Evolutionary conservation across 1,140 invertebrate genomes (phyloP), one percentile per base, ranked within the genome.

Genomic region (Formica exsecta): DNA sequence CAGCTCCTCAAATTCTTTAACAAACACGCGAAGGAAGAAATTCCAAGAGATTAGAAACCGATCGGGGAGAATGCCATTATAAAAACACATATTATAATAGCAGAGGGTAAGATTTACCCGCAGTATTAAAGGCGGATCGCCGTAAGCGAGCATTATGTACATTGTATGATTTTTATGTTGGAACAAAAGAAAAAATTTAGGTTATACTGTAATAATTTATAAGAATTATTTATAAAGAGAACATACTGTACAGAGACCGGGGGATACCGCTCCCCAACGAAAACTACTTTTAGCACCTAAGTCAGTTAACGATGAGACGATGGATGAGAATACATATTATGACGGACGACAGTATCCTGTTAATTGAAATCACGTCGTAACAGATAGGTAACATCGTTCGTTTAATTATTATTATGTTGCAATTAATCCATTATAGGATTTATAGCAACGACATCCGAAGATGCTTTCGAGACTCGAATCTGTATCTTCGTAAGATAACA

Each of bases 71-170:
- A 88, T 51, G 61, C 38, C 61, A 76, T 68, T 77, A 36, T 19
- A 32, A 75, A 75, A 75, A 32, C 8, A 70, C 44, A 44, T 38
- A 19, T 57, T 62, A 83, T 85, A 73, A 91, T 84, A 83, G 87
- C 77, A 29, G 68, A 64, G 64, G n/a, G 79, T 13, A 51, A 65
- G 88, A 88, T 71, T 80, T 83, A 92, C 87, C 90, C 92, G 91
- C 94, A 95, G 94, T 95, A 95, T 95, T 95, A 95, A 92, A 92
- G 89, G 87, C 88, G 92, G 90, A 93, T 92, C 87, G 81, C 90
- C 79, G 87, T 87, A 90, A 92, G 71, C 90, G 88, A 92, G 85
- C 77, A 91, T 88, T 90, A 76, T 91, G 87, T 90, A 92, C 76
- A 91, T 90, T 89, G 70, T 91, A 90, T 89, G 77, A 88, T 86